Conservation (phyloP, 1,140 invertebrate species). For the Drosophila nikananu region DNA sequence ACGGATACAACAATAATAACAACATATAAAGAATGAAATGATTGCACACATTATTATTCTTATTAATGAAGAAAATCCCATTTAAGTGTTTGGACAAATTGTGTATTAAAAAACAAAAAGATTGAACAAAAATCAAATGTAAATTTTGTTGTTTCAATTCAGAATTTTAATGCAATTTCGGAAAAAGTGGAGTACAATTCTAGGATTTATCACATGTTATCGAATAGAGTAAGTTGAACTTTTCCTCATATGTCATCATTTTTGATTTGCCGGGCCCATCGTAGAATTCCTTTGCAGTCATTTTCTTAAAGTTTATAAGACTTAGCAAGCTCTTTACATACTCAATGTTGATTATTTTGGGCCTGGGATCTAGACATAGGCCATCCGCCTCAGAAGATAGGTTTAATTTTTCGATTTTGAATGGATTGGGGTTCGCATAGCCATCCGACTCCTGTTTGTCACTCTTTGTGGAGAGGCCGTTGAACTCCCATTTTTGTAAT, state of each 20-base stretch:
- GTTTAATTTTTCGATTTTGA: constrained; percentile 4
- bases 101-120: constrained; percentile 74
- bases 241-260: constrained; percentile 5
- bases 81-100: constrained; percentile 85
- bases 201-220: neutral
- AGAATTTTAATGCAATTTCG: too few species aligned
- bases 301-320: neutral
- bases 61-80: constrained; percentile 81
- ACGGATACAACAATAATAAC: constrained; percentile 78
- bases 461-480: neutral
- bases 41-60: constrained; percentile 81
- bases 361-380: constrained; percentile 1
- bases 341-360: neutral
- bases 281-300: constrained; percentile 17
- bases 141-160: neutral
- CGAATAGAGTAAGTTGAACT: constrained; percentile 17
- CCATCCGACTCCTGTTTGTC: neutral
- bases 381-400: neutral
- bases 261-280: constrained; percentile 21
- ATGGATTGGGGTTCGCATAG: constrained; percentile 20
- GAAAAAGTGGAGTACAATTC: too few species aligned
- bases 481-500: constrained; percentile 7
- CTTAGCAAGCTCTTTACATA: constrained; percentile 12
- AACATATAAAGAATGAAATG: constrained; percentile 56
- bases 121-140: constrained; percentile 68